Percentiles rank a stretch among this genome's conserved stretches.
Evolutionary conservation across 92 coral and sea anemone species (phyloP).

Genomic region (Phenganax subtilis): DNA sequence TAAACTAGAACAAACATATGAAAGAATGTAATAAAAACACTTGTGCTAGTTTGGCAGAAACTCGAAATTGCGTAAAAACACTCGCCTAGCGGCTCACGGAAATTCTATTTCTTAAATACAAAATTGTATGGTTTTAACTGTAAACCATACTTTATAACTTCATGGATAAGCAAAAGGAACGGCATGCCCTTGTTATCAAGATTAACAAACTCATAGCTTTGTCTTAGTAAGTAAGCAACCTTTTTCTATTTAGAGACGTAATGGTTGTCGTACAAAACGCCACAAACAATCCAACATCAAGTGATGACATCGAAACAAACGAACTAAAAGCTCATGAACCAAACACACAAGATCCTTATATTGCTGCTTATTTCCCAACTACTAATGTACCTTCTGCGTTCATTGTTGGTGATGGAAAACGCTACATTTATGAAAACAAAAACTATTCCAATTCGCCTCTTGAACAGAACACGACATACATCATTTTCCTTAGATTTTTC

Average conservation of each 20-base stretch:
- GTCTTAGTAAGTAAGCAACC: no score
- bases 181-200: no score
- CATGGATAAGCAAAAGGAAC: no score
- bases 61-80: no score
- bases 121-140: no score
- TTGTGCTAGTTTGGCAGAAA: no score
- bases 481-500: constrained; percentile 1
- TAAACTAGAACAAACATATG: no score
- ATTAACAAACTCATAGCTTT: no score
- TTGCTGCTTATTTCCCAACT: constrained; percentile 9
- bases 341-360: constrained; percentile 1
- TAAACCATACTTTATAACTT: no score
- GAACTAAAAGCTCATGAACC: not conserved
- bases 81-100: no score
- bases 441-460: constrained; percentile 12
- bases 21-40: no score
- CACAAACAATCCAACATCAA: not conserved
- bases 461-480: not conserved
- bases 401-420: not conserved
- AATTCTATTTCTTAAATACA: no score
- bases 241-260: not conserved
- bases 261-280: not conserved
- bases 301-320: not conserved
- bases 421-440: not conserved
- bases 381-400: not conserved